phyloP scores from a whole-genome alignment of 2,113 vertebrate genomes.

The Globicephala melas region DNA sequence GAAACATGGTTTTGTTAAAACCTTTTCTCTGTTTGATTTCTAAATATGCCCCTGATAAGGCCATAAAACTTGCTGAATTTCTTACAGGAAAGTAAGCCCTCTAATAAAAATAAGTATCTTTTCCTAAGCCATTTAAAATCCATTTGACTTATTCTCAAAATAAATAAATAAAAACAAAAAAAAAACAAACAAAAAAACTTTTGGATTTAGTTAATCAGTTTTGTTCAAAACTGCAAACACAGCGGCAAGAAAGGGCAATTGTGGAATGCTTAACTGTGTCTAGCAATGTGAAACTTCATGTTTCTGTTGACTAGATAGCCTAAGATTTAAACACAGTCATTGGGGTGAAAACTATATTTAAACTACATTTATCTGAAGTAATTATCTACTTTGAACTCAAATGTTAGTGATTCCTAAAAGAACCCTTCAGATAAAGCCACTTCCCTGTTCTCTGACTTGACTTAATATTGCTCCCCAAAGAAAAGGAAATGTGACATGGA shows the following conservation, averaged over 20 bases:
- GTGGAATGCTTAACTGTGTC: neutral
- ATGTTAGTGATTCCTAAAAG: neutral
- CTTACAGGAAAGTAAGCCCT: neutral
- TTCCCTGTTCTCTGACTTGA: neutral
- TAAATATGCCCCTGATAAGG: neutral
- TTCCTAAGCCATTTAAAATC: neutral
- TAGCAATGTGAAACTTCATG: neutral
- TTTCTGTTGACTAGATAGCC: neutral
- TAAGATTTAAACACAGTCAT: neutral
- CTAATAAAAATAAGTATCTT: neutral
- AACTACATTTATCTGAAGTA: constrained; percentile 18
- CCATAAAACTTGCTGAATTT: neutral
- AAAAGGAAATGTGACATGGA: neutral
- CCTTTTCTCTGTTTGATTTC: neutral
- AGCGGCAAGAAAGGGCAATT: neutral
- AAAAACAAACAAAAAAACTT: neutral
- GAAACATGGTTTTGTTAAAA: neutral
- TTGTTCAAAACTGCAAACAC: neutral
- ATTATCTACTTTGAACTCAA: neutral
- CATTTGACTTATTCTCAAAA: neutral
- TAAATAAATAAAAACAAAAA: too few relatives aligned
- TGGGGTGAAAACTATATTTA: constrained; percentile 4
- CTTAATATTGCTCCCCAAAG: neutral
- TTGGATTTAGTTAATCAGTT: neutral
- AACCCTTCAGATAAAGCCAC: neutral